Percentiles rank a stretch among this genome's conserved stretches.
Conservation (phyloP, 1,140 invertebrate genomes). For the Drosophila gunungcola region DNA sequence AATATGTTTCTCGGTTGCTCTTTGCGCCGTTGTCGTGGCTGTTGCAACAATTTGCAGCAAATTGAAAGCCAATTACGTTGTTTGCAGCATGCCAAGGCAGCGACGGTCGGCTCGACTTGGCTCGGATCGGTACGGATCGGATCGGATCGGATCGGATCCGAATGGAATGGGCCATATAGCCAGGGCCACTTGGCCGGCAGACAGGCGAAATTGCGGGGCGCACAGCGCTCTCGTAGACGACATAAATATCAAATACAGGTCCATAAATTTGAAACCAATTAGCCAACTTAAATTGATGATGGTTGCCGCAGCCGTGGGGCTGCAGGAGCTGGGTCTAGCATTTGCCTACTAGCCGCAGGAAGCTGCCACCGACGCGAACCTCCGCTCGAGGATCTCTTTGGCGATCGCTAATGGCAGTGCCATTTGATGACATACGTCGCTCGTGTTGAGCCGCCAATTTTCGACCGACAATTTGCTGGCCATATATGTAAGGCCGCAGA, state of each 20-base stretch:
- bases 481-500: slow-evolving; percentile 61
- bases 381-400: slow-evolving; percentile 27
- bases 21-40: slow-evolving; percentile 72
- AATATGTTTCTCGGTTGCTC: slow-evolving; percentile 69
- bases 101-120: slow-evolving; percentile 17
- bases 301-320: slow-evolving; percentile 41
- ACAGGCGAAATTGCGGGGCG: slow-evolving; percentile 36
- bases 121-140: slow-evolving; percentile 22
- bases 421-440: slow-evolving; percentile 81
- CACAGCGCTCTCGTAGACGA: slow-evolving; percentile 58
- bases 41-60: slow-evolving; percentile 83
- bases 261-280: slow-evolving; percentile 84
- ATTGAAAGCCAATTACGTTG: slow-evolving; percentile 83
- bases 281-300: slow-evolving; percentile 84
- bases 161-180: slow-evolving; percentile 5
- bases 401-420: slow-evolving; percentile 74
- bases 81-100: slow-evolving; percentile 78
- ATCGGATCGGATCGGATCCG: slow-evolving; percentile 22
- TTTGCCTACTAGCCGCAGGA: slow-evolving; percentile 68
- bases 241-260: slow-evolving; percentile 84
- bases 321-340: slow-evolving; percentile 53
- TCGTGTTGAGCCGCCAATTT: slow-evolving; percentile 78
- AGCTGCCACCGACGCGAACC: slow-evolving; percentile 33
- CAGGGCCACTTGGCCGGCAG: slow-evolving; percentile 5
- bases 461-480: slow-evolving; percentile 72